Base-by-base conservation (phyloP, 1,140 invertebrate species). In the Ruditapes philippinarum region DNA sequence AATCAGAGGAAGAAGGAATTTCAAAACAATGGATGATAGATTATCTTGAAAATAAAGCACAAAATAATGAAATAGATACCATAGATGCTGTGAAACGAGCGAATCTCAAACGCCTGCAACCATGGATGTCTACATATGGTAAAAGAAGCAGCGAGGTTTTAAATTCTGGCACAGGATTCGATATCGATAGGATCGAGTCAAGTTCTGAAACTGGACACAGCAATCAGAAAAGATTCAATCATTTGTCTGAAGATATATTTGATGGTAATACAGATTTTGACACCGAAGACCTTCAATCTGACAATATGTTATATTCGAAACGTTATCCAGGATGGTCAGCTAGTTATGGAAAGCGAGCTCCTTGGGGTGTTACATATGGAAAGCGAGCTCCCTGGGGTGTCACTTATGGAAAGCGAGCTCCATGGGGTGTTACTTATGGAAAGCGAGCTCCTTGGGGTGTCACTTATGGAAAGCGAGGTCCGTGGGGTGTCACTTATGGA, bases 291-390 rank as follows among this genome's bases (percentile, higher is more conserved):
- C 7, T 40, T 33, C 73, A 40, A 51, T 11, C 31, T 57, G 36
- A 25, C 2, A n/a, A n/a, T n/a, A n/a, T n/a, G n/a, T n/a, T n/a
- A n/a, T n/a, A n/a, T n/a, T n/a, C n/a, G n/a, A 86, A 86, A 76
- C 33, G 83, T 9, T 19, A 0, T 12, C 81, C 81, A 31, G 22
- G 38, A 17, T 86, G 84, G 84, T 12, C 28, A 3, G 70, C 73
- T 42, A 62, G 31, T 3, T 86, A 86, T 33, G 83, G 73, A 73
- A 86, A 86, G n/a, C 70, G 84, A n/a, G 42, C 70, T 25, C 73
- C 73, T 62, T 86, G 84, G 84, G 5, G 25, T 0, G 51, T 40
- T 49, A 78, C 57, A 0, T 78, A 86, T 22, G 84, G 73, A 2
- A 86, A 86, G 62, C 49, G 70, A 17, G 45, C 54, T 17, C 82